Conservation (phyloP, 2,888 invertebrate genomes). For the Plebejus anna region DNA sequence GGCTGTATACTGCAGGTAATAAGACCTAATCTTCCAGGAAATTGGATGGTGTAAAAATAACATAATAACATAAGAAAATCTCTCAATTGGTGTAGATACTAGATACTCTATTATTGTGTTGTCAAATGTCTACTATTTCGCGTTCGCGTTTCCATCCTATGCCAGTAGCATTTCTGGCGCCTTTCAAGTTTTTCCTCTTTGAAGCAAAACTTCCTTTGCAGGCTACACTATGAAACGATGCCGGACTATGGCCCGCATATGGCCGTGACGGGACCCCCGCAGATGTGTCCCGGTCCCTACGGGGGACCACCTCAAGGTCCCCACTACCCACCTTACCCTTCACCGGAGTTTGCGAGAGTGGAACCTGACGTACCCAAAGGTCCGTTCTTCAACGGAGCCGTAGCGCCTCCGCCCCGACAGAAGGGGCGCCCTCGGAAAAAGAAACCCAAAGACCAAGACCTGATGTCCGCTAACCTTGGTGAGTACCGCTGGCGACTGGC, state of each 20-base stretch:
- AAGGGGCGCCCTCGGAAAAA: slow-evolving; percentile 96
- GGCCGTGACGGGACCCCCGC: slow-evolving; percentile 79
- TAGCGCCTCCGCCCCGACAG: slow-evolving; percentile 86
- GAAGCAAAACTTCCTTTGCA: slow-evolving; percentile 40
- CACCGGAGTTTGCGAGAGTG: slow-evolving; percentile 78
- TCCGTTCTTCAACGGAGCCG: slow-evolving; percentile 79
- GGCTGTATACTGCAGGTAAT: slow-evolving; percentile 90
- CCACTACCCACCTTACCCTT: slow-evolving; percentile 79
- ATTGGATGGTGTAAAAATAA: not conserved
- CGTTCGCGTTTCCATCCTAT: no score
- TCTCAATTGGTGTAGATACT: no score
- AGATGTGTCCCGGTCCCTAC: slow-evolving; percentile 79
- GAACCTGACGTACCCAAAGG: slow-evolving; percentile 73
- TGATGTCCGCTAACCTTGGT: slow-evolving; percentile 92
- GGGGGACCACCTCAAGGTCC: slow-evolving; percentile 67
- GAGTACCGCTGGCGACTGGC: slow-evolving; percentile 56
- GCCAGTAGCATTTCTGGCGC: no score
- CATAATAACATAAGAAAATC: no score
- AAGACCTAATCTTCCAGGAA: not conserved
- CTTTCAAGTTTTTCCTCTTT: not conserved
- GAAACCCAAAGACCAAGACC: slow-evolving; percentile 94
- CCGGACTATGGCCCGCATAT: slow-evolving; percentile 79
- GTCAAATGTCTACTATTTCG: no score
- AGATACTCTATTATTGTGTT: no score
- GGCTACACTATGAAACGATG: slow-evolving; percentile 76